Conservation (phyloP, 2,113 vertebrate genomes). For the Ariopsis seemanni region DNA sequence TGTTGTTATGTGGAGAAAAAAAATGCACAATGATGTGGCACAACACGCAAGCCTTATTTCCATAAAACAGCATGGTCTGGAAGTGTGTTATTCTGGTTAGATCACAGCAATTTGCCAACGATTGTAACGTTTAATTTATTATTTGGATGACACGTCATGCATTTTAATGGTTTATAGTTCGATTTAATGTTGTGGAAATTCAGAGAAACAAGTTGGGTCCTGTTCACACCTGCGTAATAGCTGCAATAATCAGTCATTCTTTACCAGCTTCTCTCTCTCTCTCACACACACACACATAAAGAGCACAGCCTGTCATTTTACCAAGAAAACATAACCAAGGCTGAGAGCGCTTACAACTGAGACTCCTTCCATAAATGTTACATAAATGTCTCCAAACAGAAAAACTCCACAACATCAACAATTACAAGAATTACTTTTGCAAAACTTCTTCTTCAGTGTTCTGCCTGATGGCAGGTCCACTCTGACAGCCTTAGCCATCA, state of each 20-base stretch:
- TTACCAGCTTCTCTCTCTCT: not conserved
- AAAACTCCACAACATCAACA: not conserved
- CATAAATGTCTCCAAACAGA: not conserved
- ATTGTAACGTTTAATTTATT: constrained; percentile 4
- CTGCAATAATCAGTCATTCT: not conserved
- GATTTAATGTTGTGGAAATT: not conserved
- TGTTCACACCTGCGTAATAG: not conserved
- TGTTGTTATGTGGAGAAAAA: not conserved
- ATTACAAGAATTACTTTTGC: not conserved
- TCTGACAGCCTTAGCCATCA: no score
- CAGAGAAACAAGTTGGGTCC: not conserved
- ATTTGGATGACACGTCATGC: not conserved
- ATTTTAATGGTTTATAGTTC: not conserved
- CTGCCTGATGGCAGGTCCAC: no score
- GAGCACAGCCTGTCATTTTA: not conserved
- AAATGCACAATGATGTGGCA: not conserved
- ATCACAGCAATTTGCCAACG: not conserved
- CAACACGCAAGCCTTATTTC: not conserved
- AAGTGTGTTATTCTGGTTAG: not conserved
- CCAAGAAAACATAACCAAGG: not conserved
- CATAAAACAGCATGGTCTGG: not conserved
- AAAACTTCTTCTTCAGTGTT: no score
- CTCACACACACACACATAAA: not conserved
- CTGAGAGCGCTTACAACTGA: not conserved
- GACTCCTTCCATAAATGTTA: not conserved